Evolutionary conservation across 2,888 invertebrate species (phyloP).

Genomic region (Cabera pusaria): DNA sequence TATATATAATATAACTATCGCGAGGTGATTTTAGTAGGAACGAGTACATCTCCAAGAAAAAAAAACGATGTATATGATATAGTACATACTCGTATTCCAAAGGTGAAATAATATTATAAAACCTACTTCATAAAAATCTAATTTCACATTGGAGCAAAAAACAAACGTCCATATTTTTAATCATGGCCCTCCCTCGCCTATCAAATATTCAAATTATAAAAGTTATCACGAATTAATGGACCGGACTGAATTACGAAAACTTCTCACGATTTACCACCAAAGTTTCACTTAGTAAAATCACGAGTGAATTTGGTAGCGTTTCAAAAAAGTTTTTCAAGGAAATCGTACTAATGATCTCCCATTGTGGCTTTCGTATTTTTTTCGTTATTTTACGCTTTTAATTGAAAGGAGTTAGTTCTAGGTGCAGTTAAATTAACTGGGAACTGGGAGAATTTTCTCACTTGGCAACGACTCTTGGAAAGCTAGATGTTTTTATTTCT

Average conservation of each 20-base stretch:
- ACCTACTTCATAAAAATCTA: no score
- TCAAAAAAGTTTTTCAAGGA: constrained; percentile 47
- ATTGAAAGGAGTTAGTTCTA: constrained; percentile 45
- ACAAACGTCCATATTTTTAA: constrained; percentile 1
- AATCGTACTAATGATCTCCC: constrained; percentile 51
- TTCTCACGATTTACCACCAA: constrained; percentile 45
- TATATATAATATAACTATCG: no score
- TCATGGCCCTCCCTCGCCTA: constrained; percentile 7
- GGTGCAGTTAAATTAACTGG: constrained; percentile 36
- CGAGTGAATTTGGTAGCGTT: constrained; percentile 60
- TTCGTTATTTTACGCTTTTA: constrained; percentile 55
- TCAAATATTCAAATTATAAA: constrained; percentile 29
- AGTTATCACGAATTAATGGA: constrained; percentile 44
- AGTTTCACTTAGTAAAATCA: constrained; percentile 55
- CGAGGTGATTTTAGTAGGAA: no score
- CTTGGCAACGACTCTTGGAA: constrained; percentile 27
- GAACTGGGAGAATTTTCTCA: constrained; percentile 31
- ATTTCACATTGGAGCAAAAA: no score
- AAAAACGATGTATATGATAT: no score
- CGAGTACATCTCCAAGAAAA: no score
- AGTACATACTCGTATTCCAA: no score
- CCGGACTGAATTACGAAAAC: constrained; percentile 45
- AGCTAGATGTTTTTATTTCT: constrained; percentile 14
- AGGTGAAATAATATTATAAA: no score
- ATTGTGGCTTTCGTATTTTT: constrained; percentile 54